Conservation (phyloP, 2,113 vertebrate species). For the Paramormyrops kingsleyae region DNA sequence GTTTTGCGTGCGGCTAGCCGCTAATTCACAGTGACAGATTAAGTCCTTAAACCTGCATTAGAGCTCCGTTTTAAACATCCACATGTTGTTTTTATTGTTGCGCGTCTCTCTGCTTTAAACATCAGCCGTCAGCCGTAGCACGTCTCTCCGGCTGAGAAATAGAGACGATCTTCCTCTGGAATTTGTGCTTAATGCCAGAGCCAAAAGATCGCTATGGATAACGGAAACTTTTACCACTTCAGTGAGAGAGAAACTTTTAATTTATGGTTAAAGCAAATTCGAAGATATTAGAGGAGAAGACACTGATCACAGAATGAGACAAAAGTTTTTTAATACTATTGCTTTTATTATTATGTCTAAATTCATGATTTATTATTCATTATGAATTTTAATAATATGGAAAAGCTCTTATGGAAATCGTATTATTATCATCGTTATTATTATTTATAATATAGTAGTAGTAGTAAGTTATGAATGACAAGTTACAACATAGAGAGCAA, state of each 20-base stretch:
- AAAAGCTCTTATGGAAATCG: neutral
- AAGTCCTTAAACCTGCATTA: neutral
- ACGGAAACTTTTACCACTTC: neutral
- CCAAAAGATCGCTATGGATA: neutral
- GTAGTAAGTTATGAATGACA: neutral
- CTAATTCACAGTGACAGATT: constrained; percentile 5
- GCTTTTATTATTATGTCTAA: neutral
- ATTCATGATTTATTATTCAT: neutral
- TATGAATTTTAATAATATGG: neutral
- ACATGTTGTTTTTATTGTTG: neutral
- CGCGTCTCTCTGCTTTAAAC: neutral
- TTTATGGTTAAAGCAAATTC: neutral
- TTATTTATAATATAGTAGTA: neutral
- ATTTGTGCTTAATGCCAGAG: neutral
- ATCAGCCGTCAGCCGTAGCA: neutral
- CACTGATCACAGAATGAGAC: neutral
- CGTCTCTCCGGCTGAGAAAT: neutral
- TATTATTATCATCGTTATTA: neutral
- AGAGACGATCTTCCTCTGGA: neutral
- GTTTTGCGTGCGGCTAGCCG: neutral
- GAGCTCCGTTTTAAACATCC: neutral
- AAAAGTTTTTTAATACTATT: neutral
- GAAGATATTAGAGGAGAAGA: neutral
- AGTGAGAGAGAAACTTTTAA: neutral
- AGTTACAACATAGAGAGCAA: neutral